Percentiles rank a stretch among this genome's conserved stretches.
Evolutionary conservation across 2,113 vertebrate species (phyloP).

Genomic region (Eulemur rufifrons): DNA sequence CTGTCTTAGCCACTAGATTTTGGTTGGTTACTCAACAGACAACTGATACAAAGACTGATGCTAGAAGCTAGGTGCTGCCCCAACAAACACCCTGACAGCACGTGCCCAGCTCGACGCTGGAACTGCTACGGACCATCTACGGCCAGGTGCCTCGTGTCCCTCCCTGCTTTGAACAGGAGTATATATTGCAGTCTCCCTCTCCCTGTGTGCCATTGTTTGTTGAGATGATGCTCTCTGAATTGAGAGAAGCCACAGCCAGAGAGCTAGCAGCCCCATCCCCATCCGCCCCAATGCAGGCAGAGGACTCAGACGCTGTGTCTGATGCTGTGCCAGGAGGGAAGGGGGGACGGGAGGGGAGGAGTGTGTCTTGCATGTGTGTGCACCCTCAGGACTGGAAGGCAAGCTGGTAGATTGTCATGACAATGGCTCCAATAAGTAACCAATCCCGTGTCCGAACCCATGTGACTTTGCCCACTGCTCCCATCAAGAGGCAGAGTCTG

Average conservation of each 20-base stretch:
- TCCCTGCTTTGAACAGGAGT: background rate
- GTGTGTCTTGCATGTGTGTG: background rate
- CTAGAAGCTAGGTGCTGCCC: background rate
- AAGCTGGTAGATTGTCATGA: background rate
- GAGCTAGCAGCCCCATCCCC: too few species aligned
- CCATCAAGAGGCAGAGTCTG: background rate
- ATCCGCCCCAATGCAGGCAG: background rate
- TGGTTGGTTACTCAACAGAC: background rate
- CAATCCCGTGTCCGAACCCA: too few species aligned
- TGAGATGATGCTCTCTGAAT: background rate
- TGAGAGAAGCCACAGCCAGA: background rate
- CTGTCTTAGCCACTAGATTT: background rate
- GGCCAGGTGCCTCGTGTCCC: background rate
- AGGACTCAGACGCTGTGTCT: background rate
- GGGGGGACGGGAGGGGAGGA: fast-evolving
- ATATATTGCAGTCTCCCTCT: background rate
- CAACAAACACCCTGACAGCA: too few species aligned
- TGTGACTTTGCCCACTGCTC: background rate
- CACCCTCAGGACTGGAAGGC: background rate
- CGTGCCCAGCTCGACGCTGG: background rate
- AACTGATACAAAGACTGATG: background rate
- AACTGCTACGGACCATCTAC: background rate
- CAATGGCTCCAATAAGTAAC: background rate
- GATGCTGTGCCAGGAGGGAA: fast-evolving
- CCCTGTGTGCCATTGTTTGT: background rate